A percentile compares a stretch with the other conserved stretches of the same genome.
Conservation (phyloP, 2,888 invertebrate species). For the Villa cingulata region DNA sequence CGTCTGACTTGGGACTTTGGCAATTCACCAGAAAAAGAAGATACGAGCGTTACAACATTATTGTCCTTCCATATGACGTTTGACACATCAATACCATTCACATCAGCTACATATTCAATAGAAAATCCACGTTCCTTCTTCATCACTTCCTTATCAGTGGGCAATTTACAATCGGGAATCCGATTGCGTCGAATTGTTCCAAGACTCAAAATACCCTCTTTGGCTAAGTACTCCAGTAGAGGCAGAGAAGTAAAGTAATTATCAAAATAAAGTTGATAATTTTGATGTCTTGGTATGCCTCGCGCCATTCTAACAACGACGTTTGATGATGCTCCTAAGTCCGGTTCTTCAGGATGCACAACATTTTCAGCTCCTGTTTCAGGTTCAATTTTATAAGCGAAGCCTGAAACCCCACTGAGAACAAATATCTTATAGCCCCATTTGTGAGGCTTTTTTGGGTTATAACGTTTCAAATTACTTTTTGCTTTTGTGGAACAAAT, state of each 20-base stretch:
- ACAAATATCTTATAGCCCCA: conserved; percentile 15
- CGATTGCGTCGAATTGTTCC: conserved; percentile 23
- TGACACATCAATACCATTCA: conserved; percentile 13
- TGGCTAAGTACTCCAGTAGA: conserved; percentile 20
- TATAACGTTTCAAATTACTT: conserved; percentile 22
- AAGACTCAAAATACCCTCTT: conserved; percentile 18
- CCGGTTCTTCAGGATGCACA: conserved; percentile 10
- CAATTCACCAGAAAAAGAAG: conserved; percentile 6
- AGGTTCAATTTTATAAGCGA: conserved; percentile 14
- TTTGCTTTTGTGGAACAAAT: conserved; percentile 21
- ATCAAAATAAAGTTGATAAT: conserved; percentile 14
- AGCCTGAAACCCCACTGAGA: conserved; percentile 12
- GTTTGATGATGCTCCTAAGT: conserved; percentile 16
- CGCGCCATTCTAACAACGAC: conserved; percentile 13
- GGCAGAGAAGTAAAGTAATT: conserved; percentile 14
- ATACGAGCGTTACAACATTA: conserved; percentile 4
- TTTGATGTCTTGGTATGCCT: conserved; percentile 13
- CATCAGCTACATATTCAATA: conserved; percentile 16
- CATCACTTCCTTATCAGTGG: conserved; percentile 17
- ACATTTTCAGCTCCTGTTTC: conserved; percentile 12
- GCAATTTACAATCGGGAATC: conserved; percentile 20
- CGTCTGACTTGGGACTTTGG: conserved; percentile 14
- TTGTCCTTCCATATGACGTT: conserved; percentile 8
- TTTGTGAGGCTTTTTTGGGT: conserved; percentile 15
- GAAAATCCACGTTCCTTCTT: conserved; percentile 16